phyloP scores from a whole-genome alignment of 30 jellyfish, hydroid and myxozoan genomes.

The Hydractinia echinata region DNA sequence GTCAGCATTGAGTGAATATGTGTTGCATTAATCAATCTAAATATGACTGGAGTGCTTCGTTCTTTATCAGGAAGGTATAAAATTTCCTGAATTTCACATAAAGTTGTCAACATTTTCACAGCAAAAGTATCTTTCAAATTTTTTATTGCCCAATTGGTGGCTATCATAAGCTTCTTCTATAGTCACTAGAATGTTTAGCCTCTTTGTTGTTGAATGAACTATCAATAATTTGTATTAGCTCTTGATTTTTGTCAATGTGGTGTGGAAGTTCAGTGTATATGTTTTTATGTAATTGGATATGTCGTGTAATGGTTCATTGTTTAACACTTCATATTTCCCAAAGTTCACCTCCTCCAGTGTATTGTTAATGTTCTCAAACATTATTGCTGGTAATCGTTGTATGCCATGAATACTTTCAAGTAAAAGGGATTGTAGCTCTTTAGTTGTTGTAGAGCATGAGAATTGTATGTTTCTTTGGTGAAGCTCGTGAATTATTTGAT shows the following conservation, averaged over 20 bases:
- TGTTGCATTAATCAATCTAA: not conserved
- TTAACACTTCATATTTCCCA: not conserved
- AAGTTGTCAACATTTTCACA: not conserved
- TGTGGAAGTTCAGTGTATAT: slow-evolving; percentile 2
- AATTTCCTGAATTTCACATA: slow-evolving; percentile 15
- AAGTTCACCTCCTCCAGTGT: too few relatives aligned
- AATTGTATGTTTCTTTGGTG: not conserved
- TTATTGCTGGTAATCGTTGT: slow-evolving; percentile 15
- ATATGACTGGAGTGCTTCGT: not conserved
- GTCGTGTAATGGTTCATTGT: slow-evolving; percentile 21
- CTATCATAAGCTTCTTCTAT: slow-evolving; percentile 1
- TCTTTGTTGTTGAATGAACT: not conserved
- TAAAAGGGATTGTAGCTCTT: not conserved
- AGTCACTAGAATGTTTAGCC: slow-evolving; percentile 5
- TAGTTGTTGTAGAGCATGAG: not conserved
- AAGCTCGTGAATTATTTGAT: not conserved
- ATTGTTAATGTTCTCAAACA: not conserved
- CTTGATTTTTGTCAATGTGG: not conserved
- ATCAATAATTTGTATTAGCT: not conserved
- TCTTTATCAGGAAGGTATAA: slow-evolving; percentile 1
- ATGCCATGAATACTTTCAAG: not conserved
- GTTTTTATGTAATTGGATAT: slow-evolving; percentile 12
- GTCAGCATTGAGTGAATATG: not conserved
- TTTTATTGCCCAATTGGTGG: not conserved
- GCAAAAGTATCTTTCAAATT: not conserved